Base-by-base conservation (phyloP, 2,113 vertebrate genomes). In the Pica pica region DNA sequence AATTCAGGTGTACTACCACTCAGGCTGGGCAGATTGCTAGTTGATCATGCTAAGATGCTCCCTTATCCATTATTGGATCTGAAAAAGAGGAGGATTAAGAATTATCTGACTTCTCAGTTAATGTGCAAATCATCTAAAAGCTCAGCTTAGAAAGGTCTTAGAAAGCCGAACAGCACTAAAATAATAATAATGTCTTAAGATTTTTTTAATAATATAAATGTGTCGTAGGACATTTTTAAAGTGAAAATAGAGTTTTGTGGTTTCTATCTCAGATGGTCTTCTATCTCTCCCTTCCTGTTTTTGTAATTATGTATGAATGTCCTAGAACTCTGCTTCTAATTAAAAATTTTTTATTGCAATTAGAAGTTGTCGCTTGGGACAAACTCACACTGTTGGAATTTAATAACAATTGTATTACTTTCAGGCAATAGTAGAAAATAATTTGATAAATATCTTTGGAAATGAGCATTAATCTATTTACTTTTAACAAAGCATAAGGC, bases 31-130 rank as follows among this genome's bases (percentile, higher is more conserved):
- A 99, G 98, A 98, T 98, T 99, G 98, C 98, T 98, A 98, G 98
- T 98, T 98, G 98, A 99, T 99, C 98, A 98, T 98, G 98, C 98
- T 97, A 97, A 98, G 98, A 98, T 98, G 97, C 98, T 98, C 96
- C 96, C 98, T 99, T 99, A 99, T 99, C 98, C 98, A 98, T 98
- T 99, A 99, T 98, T 99, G 98, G 98, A 99, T 99, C 98, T 98
- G 98, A 98, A 98, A 98, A 98, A 96, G 97, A 98, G 98, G 98
- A 99, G 98, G 98, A 98, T 99, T 99, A 99, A 98, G 98, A 99
- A 99, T 99, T 98, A 99, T 99, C 99, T 98, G 98, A 98, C 98
- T 98, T 98, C 97, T 98, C 97, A 97, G 98, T 99, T 99, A 99
- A 99, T 99, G 98, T 99, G 98, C 98, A 98, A 99, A 99, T 99